Evolutionary conservation across 2,888 invertebrate species (phyloP), one percentile per base, ranked within the genome.

Genomic region (Hyposoter didymator): DNA sequence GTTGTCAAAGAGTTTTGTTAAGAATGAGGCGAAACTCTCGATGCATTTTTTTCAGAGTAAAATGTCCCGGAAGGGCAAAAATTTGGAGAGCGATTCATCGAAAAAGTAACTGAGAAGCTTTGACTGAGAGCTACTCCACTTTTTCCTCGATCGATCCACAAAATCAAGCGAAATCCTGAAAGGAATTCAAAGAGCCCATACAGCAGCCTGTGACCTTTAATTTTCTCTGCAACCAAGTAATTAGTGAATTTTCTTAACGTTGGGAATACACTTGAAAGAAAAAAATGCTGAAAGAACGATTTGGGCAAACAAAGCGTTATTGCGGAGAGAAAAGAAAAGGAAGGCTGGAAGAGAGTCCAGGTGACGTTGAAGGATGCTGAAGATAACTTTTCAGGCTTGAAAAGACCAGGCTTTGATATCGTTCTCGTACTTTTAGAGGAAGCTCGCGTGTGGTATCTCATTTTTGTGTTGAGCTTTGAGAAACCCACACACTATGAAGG

Each of bases 341-440:
- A 22, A 10, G 5, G 28, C 14, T 28, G 17, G 17, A 17, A 19
- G 28, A 62, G 35, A 8, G 39, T 59, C 43, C 3, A 19, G 73
- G 47, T 7, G 47, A 47, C 47, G 75, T 62, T 47, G 62, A 35
- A 10, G 64, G 47, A 64, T 64, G 62, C 47, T 62, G 19, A 32
- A 32, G 55, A 69, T 70, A 43, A 69, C 45, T 70, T 69, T 45
- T 32, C 59, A 35, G 45, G 59, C 78, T 78, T 45, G 78, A 70
- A 70, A 69, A 69, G 78, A 69, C 55, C 19, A 45, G 55, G 35
- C 55, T 45, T 70, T 59, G 49, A 45, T 67, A 66, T 43, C 19
- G 22, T 19, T 49, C 22, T 19, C 10, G 49, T 64, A 52, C 28
- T 52, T 66, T 39, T 55, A 14, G 39, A 39, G 32, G 66, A 43